Conservation (phyloP, 2,113 vertebrate genomes). For the Mobula birostris region DNA sequence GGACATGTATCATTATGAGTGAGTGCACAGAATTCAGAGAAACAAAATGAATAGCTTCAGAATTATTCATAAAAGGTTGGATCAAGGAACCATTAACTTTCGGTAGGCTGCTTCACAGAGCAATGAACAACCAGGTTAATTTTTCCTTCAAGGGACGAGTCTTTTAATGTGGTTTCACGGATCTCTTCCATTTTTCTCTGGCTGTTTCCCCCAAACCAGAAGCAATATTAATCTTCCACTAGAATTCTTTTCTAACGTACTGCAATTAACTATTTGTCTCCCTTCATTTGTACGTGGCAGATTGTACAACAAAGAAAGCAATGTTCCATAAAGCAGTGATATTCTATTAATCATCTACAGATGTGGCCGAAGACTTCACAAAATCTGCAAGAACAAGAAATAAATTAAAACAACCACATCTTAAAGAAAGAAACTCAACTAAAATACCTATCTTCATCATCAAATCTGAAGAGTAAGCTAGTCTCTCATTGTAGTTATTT, state of each 20-base stretch:
- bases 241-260: not conserved
- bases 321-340: not conserved
- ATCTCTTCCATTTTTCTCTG: not conserved
- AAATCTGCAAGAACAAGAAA: not conserved
- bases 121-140: not conserved
- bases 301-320: not conserved
- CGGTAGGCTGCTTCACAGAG: not conserved
- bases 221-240: slow-evolving; percentile 12
- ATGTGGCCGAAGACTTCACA: not conserved
- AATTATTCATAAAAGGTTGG: not conserved
- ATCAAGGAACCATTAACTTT: slow-evolving; percentile 8
- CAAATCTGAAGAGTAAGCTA: not conserved
- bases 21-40: not conserved
- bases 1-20: not conserved
- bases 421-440: not conserved
- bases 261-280: not conserved
- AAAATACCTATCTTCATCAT: not conserved
- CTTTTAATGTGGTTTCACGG: not conserved
- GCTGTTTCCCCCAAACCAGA: slow-evolving; percentile 2
- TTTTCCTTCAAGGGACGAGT: not conserved
- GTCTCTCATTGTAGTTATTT: not conserved
- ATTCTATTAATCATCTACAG: not conserved
- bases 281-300: not conserved
- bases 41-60: not conserved
- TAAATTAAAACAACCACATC: not conserved